Percentiles rank a stretch among this genome's conserved stretches.
These are phyloP conservation scores for Trissolcus japonicus DNA, from an alignment of 2,888 invertebrate species.

Conservation along the genomic window DNA sequence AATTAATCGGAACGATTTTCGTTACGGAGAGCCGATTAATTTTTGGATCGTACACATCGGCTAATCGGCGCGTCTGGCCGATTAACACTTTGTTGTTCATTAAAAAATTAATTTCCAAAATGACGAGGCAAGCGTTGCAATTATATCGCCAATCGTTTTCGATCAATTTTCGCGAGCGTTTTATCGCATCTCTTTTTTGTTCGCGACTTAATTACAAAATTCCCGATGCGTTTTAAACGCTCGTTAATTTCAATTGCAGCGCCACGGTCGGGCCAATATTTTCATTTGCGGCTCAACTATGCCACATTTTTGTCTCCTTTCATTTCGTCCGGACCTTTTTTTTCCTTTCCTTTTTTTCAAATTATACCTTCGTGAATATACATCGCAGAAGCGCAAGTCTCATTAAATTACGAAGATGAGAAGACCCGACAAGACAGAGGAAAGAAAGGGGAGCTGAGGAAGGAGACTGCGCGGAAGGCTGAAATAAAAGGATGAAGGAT, in stretches of 20 bases:
- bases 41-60: neutral
- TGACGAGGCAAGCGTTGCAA: slow-evolving; percentile 29
- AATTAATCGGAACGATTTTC: neutral
- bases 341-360: slow-evolving; percentile 22
- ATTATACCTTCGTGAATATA: slow-evolving; percentile 55
- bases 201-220: slow-evolving; percentile 43
- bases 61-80: slow-evolving; percentile 1
- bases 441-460: slow-evolving; percentile 45
- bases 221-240: slow-evolving; percentile 40
- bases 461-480: slow-evolving; percentile 46
- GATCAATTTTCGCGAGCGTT: slow-evolving; percentile 20
- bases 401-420: slow-evolving; percentile 63
- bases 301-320: slow-evolving; percentile 31
- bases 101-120: slow-evolving; percentile 29
- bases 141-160: slow-evolving; percentile 12
- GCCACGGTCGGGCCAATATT: slow-evolving; percentile 30
- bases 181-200: slow-evolving; percentile 13
- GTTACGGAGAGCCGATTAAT: slow-evolving; percentile 2
- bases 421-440: slow-evolving; percentile 26
- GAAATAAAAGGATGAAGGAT: slow-evolving; percentile 55
- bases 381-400: slow-evolving; percentile 63
- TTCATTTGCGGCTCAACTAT: slow-evolving; percentile 27
- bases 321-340: slow-evolving; percentile 12
- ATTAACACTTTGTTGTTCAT: slow-evolving; percentile 25
- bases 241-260: slow-evolving; percentile 51